Conservation (phyloP, 2,797 vertebrate species). For the Bradypodion ventrale region DNA sequence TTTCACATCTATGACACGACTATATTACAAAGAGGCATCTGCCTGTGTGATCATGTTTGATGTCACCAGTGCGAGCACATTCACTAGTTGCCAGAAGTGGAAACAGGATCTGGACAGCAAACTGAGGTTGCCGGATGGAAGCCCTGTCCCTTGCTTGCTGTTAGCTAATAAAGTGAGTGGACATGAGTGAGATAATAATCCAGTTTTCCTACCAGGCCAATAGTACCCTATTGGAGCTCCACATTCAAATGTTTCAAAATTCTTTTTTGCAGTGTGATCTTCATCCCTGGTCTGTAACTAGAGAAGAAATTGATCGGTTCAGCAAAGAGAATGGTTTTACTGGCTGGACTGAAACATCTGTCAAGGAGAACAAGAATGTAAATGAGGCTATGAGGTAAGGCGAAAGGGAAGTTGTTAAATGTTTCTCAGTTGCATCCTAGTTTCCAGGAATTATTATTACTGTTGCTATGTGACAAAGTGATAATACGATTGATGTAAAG, state of each 20-base stretch:
- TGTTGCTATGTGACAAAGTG: not conserved
- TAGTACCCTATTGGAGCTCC: not conserved
- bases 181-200: not conserved
- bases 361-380: conserved; percentile 88
- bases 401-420: rapidly evolving
- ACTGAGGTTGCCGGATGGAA: conserved; percentile 75
- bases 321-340: conserved; percentile 85
- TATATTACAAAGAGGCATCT: conserved; percentile 85
- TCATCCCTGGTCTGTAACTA: conserved; percentile 76
- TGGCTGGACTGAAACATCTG: conserved; percentile 87
- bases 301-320: conserved; percentile 82
- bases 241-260: not conserved
- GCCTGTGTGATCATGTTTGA: conserved; percentile 88
- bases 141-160: conserved; percentile 82
- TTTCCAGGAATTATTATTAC: not conserved
- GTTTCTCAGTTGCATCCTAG: not conserved
- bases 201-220: not conserved
- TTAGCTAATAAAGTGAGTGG: conserved; percentile 86
- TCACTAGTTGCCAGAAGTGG: conserved; percentile 84
- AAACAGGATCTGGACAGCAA: conserved; percentile 89
- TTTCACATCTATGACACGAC: conserved; percentile 88
- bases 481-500: not conserved
- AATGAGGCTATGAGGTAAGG: conserved; percentile 84
- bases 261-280: conserved; percentile 81
- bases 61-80: conserved; percentile 79